Evolutionary conservation across 2,888 invertebrate genomes (phyloP), one percentile per base, ranked within the genome.

Genomic region (Pollenia labialis): DNA sequence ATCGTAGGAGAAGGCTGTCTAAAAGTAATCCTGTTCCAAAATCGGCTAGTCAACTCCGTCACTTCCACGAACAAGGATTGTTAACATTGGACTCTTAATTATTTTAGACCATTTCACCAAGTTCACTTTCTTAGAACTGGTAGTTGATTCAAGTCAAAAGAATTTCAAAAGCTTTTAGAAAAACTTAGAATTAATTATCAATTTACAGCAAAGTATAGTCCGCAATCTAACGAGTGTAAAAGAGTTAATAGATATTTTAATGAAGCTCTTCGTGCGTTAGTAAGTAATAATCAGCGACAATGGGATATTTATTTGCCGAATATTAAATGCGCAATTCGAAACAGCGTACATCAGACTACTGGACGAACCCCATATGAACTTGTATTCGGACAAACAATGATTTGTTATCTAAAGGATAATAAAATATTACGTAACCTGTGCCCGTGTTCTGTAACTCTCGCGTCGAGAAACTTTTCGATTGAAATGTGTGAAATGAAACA

Each of bases 41-140:
- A 32, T 50, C 50, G 1, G 4, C 32, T 32, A 32, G 50, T 2
- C 32, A 68, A 50, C 50, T 68, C 9, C 50, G 50, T 1, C 68
- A 68, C 8, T 50, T 8, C 56, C 71, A 11, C n/a, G 71, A 1
- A 44, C 71, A 2, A 71, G 18, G 14, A 44, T 9, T 6, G 56
- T 18, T 4, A 14, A 56, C 18, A 71, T 54, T 8, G 42, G 52
- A 3, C 44, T 71, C 12, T 16, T 71, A 11, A 44, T 71, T 1
- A 7, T 54, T 11, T 16, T 71, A 8, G 56, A 71, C 9, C 56
- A 71, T 40, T 71, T 44, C 9, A 42, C 54, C 1, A 71, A 71
- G 18, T 71, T 54, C 44, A n/a, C 12, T 6, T 71, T 42, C 44
- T 16, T 44, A 12, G 23, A 56, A 10, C 54, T 52, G 42, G 58